Conservation (phyloP, 2,797 vertebrate genomes). For the Anas flavirostris region DNA sequence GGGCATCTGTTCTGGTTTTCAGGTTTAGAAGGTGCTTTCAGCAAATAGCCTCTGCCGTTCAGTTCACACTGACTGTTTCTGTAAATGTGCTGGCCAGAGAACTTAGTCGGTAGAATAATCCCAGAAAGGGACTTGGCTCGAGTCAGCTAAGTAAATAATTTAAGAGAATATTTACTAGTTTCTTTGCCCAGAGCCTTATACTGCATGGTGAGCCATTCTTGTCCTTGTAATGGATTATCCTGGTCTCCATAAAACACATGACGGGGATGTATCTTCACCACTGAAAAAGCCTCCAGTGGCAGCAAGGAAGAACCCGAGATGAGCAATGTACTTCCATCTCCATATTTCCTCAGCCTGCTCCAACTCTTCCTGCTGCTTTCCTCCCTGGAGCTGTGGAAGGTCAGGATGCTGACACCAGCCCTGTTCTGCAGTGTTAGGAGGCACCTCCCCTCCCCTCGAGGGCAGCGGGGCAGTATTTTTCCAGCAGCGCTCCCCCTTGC, state of each 20-base stretch:
- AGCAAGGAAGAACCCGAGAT: conserved; percentile 34
- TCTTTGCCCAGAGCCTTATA: not conserved
- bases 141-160: conserved; percentile 32
- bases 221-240: conserved; percentile 25
- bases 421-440: not conserved
- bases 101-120: not conserved
- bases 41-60: conserved; percentile 18
- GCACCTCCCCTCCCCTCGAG: not conserved
- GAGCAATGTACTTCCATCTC: conserved; percentile 38
- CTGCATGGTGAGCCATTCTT: not conserved
- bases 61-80: conserved; percentile 23
- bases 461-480: not conserved
- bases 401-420: not conserved
- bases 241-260: conserved; percentile 5
- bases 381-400: not conserved
- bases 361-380: not conserved
- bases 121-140: not conserved
- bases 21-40: conserved; percentile 23
- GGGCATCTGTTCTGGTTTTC: conserved; percentile 26
- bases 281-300: conserved; percentile 36
- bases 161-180: conserved; percentile 25
- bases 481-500: not conserved
- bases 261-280: conserved; percentile 24
- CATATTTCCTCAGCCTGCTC: conserved; percentile 18
- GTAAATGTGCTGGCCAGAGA: conserved; percentile 20